Base-by-base conservation (phyloP, 2,113 vertebrate genomes). In the Ochotona princeps region DNA sequence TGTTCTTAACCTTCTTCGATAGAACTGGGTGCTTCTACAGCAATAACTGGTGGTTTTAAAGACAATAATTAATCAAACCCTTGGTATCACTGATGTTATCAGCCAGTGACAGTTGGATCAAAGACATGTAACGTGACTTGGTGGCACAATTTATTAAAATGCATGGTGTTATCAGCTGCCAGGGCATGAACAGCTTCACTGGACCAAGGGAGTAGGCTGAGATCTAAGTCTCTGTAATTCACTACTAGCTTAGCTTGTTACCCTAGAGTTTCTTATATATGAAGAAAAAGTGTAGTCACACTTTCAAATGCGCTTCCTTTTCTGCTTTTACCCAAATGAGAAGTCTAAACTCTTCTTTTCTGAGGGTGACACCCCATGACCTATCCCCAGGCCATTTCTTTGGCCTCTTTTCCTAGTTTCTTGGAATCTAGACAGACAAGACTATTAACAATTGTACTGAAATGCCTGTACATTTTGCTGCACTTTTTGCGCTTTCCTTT, bases 11-110 rank as follows among this genome's bases (percentile, higher is more conserved):
- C 26, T 88, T 91, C 4, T 49, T 32, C 23, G 69, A 21, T 17
- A 54, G 17, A 88, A 89, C 13, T 87, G 87, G 5, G n/a, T 90
- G 66, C 15, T 32, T 91, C 32, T 72, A 72, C 1, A 83, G 72
- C 13, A n/a, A 72, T 92, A 85, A 26, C 72, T 11, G 80, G 63
- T 54, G 79, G 28, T 44, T 88, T 84, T 15, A 47, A 82, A 85
- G 74, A 65, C 28, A 88, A 67, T 85, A 92, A 76, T 90, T 83
- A 76, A 89, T 69, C 30, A 89, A 94, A 35, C 17, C 44, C 32
- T 92, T 83, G 49, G 28, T 60, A 80, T 76, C 28, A 32, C 28
- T 60, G 51, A 91, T 90, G 35, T 63, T 47, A 81, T 89, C 3
- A 49, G 21, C 26, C 60, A 66, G 18, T 89, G 89, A n/a, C 35